Evolutionary conservation across 2,113 vertebrate species (phyloP), one percentile per base, ranked within the genome.

Genomic region (Glareola pratincola): DNA sequence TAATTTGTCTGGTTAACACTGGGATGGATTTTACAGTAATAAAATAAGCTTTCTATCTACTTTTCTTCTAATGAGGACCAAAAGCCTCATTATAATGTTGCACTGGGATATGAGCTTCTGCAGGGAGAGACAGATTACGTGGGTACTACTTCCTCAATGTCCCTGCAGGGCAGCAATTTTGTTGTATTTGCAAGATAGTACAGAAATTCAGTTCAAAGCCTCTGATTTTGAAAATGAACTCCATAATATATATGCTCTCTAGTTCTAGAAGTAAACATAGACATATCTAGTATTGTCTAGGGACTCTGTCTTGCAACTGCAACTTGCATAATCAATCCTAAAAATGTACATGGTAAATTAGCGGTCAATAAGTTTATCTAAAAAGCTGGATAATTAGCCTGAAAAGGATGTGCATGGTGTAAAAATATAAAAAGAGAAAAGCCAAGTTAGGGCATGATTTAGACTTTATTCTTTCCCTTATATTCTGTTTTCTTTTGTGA

Each of bases 201-300:
- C 18, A 56, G 74, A 91, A 79, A 79, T 50, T 59, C 83, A 16
- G 68, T 88, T 81, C 48, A 78, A 94, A 97, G 43, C 51, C 71
- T 92, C 79, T 71, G 24, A 84, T 90, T 96, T 94, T 84, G 43
- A 83, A 96, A 96, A 95, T 86, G 6, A 93, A 54, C n/a, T 96
- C 48, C 34, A 24, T 92, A 94, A 56, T 57, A 72, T 78, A 36
- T 74, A 45, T 51, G 34, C 30, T 85, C 8, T 85, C 71, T 82
- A 72, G n/a, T 21, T 76, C 16, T 88, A 66, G 32, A 77, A 76
- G 30, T 53, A 88, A 85, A 83, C 68, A 81, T 62, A 94, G 50
- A 69, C 27, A 30, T 85, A 74, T 21, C 15, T 74, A 8, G 32
- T 90, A 56, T 77, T 87, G 50, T 91, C 85, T 72, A 64, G 88